A percentile compares a stretch with the other conserved stretches of the same genome.
phyloP scores from a whole-genome alignment of 2,113 vertebrate species.

The Entomyzon cyanotis region DNA sequence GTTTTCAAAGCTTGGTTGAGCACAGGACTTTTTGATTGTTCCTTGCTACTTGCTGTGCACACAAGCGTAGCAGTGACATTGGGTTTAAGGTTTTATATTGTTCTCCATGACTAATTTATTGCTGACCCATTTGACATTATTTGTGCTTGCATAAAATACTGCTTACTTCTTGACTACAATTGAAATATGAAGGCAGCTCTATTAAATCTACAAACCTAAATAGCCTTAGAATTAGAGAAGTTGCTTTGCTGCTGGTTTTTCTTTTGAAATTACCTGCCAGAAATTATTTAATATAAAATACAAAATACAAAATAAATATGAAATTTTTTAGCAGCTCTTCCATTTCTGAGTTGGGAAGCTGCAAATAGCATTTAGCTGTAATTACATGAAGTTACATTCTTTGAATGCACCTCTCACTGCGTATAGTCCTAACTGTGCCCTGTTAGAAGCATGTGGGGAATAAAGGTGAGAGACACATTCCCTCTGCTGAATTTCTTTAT shows the following conservation, averaged over 20 bases:
- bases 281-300: neutral
- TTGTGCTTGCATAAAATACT: neutral
- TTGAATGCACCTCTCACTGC: neutral
- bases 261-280: neutral
- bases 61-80: neutral
- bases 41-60: neutral
- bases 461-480: neutral
- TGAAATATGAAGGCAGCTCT: neutral
- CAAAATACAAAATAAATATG: neutral
- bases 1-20: slow-evolving; percentile 53
- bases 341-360: neutral
- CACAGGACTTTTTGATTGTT: neutral
- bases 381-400: neutral
- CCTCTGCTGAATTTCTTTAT: neutral
- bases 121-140: neutral
- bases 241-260: neutral
- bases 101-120: neutral
- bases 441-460: accelerated
- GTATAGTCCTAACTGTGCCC: accelerated
- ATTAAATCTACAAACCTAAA: neutral
- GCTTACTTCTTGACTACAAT: neutral
- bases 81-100: neutral
- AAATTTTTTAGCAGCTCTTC: neutral
- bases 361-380: neutral
- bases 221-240: neutral